These are phyloP conservation scores for Metridium senile DNA, from an alignment of 92 coral and sea anemone genomes.

Conservation along the genomic window DNA sequence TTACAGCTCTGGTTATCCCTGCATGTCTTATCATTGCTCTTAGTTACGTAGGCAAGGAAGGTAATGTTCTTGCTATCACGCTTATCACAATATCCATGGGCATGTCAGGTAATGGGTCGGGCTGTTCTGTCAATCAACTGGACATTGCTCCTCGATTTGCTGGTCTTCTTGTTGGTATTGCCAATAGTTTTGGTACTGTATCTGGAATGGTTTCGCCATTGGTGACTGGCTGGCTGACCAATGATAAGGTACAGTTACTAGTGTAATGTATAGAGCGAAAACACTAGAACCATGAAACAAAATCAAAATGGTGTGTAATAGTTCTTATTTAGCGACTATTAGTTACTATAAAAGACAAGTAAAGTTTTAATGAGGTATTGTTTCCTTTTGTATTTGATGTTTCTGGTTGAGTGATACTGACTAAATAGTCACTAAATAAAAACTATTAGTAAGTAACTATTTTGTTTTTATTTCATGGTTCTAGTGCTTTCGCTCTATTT, in stretches of 20 bases:
- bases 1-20: slow-evolving; percentile 62
- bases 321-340: too few species aligned
- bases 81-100: slow-evolving; percentile 68
- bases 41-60: slow-evolving; percentile 49
- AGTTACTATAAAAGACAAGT: too few species aligned
- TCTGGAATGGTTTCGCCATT: slow-evolving; percentile 80
- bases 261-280: too few species aligned
- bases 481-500: too few species aligned
- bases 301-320: too few species aligned
- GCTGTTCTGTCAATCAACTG: slow-evolving; percentile 61
- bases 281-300: too few species aligned
- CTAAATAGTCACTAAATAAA: too few species aligned
- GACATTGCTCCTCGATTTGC: slow-evolving; percentile 91
- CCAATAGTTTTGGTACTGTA: slow-evolving; percentile 73
- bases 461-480: too few species aligned
- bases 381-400: too few species aligned
- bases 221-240: slow-evolving; percentile 76
- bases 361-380: too few species aligned
- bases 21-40: slow-evolving; percentile 72
- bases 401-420: too few species aligned
- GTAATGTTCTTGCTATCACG: slow-evolving; percentile 65
- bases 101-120: slow-evolving; percentile 29
- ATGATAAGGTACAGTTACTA: slow-evolving; percentile 58
- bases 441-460: too few species aligned
- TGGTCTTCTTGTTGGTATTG: slow-evolving; percentile 80